Conservation (phyloP, 2,113 vertebrate genomes). For the Corythaeola cristata region DNA sequence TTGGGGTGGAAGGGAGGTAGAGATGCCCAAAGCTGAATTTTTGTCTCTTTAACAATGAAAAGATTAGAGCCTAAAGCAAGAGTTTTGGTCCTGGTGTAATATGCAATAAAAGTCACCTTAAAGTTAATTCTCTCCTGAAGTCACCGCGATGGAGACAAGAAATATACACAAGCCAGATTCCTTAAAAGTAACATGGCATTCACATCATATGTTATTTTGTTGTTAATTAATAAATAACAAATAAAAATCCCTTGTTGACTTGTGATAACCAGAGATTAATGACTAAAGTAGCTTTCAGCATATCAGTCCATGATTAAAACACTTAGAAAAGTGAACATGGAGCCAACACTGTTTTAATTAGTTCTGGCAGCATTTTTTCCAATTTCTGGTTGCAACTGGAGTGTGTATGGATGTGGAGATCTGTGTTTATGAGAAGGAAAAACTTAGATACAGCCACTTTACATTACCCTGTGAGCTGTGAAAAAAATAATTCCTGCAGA, state of each 20-base stretch:
- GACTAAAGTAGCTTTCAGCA: not conserved
- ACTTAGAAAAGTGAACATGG: not conserved
- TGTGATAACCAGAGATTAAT: not conserved
- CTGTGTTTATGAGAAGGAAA: not conserved
- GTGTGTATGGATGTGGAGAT: not conserved
- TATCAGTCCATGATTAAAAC: not conserved
- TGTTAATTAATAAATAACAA: not conserved
- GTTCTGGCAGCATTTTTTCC: not conserved
- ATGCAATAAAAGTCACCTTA: not conserved
- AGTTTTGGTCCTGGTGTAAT: not conserved
- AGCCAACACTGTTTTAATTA: not conserved
- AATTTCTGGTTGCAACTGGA: not conserved
- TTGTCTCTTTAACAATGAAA: not conserved
- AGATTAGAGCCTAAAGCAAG: not conserved
- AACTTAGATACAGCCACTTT: not conserved
- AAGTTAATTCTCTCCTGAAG: not conserved
- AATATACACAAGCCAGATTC: not conserved
- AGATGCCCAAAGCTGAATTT: not conserved
- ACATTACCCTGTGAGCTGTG: not conserved
- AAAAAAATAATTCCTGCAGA: not conserved
- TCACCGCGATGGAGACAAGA: not conserved
- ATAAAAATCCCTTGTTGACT: not conserved
- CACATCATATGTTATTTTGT: not conserved
- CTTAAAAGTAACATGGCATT: not conserved
- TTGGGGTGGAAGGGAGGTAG: accelerated